Conservation (phyloP, 2,888 invertebrate genomes). For the Campoplex capitator region DNA sequence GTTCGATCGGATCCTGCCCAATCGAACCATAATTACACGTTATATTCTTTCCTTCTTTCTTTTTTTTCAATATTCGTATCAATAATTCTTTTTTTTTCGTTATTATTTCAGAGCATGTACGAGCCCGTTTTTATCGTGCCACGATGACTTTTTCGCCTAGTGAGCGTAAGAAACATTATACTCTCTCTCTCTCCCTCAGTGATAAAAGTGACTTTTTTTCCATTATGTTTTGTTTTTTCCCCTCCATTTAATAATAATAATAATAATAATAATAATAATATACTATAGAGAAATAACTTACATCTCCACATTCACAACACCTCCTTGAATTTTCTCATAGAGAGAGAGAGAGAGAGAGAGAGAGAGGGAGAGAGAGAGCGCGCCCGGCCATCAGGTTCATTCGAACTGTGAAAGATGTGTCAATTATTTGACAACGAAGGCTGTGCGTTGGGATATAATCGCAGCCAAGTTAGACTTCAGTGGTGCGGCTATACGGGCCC, state of each 20-base stretch:
- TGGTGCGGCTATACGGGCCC: slow-evolving; percentile 82
- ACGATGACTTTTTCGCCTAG: slow-evolving; percentile 54
- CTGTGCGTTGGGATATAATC: slow-evolving; percentile 1
- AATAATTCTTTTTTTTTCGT: slow-evolving; percentile 18
- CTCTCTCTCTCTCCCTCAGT: slow-evolving; percentile 33
- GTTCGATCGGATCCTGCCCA: slow-evolving; percentile 81
- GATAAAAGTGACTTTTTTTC: slow-evolving; percentile 35
- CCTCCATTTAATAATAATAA: neutral
- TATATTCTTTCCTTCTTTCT: slow-evolving; percentile 46
- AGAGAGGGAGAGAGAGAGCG: slow-evolving; percentile 18
- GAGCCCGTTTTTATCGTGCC: slow-evolving; percentile 54
- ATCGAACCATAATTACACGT: slow-evolving; percentile 69
- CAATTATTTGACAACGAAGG: slow-evolving; percentile 2
- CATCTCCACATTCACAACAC: slow-evolving; percentile 25
- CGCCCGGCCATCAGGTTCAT: slow-evolving; percentile 1
- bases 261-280: slow-evolving; percentile 22
- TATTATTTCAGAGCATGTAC: slow-evolving; percentile 48
- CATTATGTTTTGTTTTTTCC: neutral
- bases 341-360: slow-evolving; percentile 7
- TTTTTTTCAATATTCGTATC: slow-evolving; percentile 32
- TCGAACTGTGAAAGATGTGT: slow-evolving; percentile 30
- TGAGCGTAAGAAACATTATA: slow-evolving; percentile 50
- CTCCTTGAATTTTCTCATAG: slow-evolving; percentile 30
- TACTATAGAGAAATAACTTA: slow-evolving; percentile 55
- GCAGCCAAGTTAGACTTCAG: slow-evolving; percentile 80